Base-by-base conservation (phyloP, 1,140 invertebrate species). In the Trichogramma pretiosum region DNA sequence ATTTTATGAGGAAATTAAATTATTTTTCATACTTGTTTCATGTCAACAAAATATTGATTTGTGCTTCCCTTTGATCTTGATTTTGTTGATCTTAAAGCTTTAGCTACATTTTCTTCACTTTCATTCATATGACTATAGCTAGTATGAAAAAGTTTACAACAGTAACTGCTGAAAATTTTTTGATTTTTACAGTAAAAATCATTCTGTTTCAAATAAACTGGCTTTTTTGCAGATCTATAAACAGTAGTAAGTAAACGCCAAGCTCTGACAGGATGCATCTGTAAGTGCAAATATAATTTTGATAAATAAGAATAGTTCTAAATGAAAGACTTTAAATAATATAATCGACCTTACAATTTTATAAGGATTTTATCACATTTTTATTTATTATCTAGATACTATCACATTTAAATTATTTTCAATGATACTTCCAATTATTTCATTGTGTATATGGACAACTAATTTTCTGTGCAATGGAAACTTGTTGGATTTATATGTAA, bases 41-140 rank as follows among this genome's bases (percentile, higher is more conserved):
- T 71, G 68, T 88, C 86, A 9, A 84, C 70, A 63, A 86, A 86
- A 62, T 73, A 73, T 63, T 82, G 77, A 0, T 68, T 49, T 48
- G 60, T 60, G 41, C 65, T 50, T 21, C 41, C 59, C 4, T 55
- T 55, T 14, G 77, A 72, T 61, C 76, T 79, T 30, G 70, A 56
- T 63, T 80, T 80, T 49, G 54, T 67, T 50, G 60, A 74, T 48
- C 74, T 65, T 28, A 79, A 53, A n/a, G 78, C 32, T 38, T 39
- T 56, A 21, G 61, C 46, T 39, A 43, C 14, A 30, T 10, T 21
- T 44, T 24, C 38, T 28, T 55, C 26, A 47, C 37, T 19, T 43
- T 52, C 52, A 36, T 21, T 33, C 13, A 52, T 21, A 16, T 26
- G 46, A 34, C 34, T 49, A n/a, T 21, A 39, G 19, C 26, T 38